These are phyloP conservation scores for Arbacia lixula DNA, from an alignment of 53 echinoderm and acorn worm species.

Conservation along the genomic window DNA sequence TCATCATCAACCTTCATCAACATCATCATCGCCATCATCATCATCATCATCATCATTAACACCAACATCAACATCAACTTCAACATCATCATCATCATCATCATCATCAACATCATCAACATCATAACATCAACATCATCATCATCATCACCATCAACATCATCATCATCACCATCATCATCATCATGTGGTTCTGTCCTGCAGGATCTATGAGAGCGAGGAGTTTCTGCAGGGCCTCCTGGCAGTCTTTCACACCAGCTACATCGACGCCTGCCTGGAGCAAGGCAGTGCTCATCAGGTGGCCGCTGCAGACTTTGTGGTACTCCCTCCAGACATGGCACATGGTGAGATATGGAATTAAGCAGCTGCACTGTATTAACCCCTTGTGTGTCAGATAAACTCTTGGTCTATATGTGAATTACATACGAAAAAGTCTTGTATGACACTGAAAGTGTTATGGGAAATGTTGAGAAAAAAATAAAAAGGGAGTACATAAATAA, in stretches of 20 bases:
- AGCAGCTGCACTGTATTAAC: too few species aligned
- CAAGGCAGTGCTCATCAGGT: slow-evolving; percentile 58
- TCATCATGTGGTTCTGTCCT: background rate
- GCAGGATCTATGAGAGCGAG: slow-evolving; percentile 67
- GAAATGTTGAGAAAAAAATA: too few species aligned
- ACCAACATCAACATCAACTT: too few species aligned
- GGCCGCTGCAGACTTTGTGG: slow-evolving; percentile 40
- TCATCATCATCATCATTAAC: background rate
- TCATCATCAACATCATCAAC: background rate
- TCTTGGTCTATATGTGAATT: too few species aligned
- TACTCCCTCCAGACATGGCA: slow-evolving; percentile 66
- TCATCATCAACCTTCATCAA: slow-evolving; percentile 19
- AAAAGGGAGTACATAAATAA: too few species aligned
- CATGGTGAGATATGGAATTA: slow-evolving; percentile 63
- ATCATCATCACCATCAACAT: background rate
- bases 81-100: background rate
- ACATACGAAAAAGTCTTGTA: too few species aligned
- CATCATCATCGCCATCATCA: background rate
- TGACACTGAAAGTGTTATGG: too few species aligned
- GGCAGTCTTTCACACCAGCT: slow-evolving; percentile 69
- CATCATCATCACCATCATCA: background rate
- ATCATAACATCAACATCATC: background rate
- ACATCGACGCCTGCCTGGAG: slow-evolving; percentile 78
- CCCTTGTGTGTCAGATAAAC: too few species aligned
- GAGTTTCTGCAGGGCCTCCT: slow-evolving; percentile 63